A percentile compares a stretch with the other conserved stretches of the same genome.
Conservation (phyloP, 2,888 invertebrate species). For the Thereva nobilitata region DNA sequence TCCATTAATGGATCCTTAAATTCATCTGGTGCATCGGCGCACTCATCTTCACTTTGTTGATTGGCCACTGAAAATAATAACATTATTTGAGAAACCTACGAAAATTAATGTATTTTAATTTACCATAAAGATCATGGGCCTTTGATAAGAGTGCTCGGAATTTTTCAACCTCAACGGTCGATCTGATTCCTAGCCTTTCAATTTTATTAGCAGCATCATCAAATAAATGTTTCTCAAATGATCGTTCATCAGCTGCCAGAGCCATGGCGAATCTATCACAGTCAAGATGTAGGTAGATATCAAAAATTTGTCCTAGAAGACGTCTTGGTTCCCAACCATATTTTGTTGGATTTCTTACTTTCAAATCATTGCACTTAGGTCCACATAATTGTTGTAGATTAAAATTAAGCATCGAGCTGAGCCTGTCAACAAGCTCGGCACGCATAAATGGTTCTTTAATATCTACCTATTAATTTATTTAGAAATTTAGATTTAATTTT, state of each 20-base stretch:
- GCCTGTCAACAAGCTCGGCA: conserved; percentile 88
- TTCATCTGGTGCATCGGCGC: conserved; percentile 94
- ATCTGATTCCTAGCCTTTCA: conserved; percentile 81
- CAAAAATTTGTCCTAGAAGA: conserved; percentile 87
- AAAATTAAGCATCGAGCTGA: conserved; percentile 98
- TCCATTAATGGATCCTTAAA: conserved; percentile 97
- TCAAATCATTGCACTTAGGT: conserved; percentile 90
- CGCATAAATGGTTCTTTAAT: conserved; percentile 94
- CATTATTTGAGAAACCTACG: neutral
- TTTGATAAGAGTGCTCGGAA: conserved; percentile 77
- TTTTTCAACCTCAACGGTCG: conserved; percentile 80
- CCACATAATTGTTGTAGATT: conserved; percentile 96
- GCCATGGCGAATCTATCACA: conserved; percentile 89
- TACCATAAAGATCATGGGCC: conserved; percentile 75
- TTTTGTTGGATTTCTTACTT: conserved; percentile 90
- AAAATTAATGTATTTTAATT: neutral
- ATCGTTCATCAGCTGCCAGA: conserved; percentile 95
- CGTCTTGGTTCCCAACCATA: conserved; percentile 97
- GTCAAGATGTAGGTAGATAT: conserved; percentile 96
- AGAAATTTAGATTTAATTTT: neutral
- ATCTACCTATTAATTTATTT: conserved; percentile 62
- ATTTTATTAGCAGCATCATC: conserved; percentile 86
- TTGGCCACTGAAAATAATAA: conserved; percentile 67
- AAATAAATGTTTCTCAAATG: conserved; percentile 91
- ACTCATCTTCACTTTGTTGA: conserved; percentile 87